phyloP scores from a whole-genome alignment of 2,888 invertebrate genomes.

The Agrotis exclamationis region DNA sequence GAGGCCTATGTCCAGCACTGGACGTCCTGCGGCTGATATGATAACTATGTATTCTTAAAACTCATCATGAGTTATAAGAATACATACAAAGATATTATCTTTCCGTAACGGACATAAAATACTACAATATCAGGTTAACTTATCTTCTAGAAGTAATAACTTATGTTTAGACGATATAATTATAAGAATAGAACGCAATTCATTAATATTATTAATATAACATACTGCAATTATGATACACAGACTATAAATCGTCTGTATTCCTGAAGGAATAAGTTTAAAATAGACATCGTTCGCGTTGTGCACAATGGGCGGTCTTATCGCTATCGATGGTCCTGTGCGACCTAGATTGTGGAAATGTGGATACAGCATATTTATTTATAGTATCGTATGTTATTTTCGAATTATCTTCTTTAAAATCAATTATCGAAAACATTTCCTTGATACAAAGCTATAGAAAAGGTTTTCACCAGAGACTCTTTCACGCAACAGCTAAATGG shows the following conservation, averaged over 20 bases:
- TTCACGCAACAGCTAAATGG: too few species aligned
- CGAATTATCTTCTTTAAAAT: not conserved
- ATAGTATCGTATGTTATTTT: slow-evolving; percentile 10
- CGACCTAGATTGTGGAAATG: slow-evolving; percentile 29
- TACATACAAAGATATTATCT: too few species aligned
- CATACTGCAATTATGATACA: slow-evolving; percentile 15
- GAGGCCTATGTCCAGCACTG: too few species aligned
- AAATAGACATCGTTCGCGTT: slow-evolving; percentile 12
- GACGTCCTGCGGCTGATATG: too few species aligned
- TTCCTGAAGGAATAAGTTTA: slow-evolving; percentile 6
- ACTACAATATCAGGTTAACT: slow-evolving; percentile 14
- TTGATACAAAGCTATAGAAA: not conserved
- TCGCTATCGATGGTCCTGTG: slow-evolving; percentile 17
- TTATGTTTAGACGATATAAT: slow-evolving; percentile 16
- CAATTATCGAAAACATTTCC: not conserved
- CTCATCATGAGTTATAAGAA: too few species aligned
- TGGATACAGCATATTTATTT: slow-evolving; percentile 11
- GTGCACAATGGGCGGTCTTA: slow-evolving; percentile 22
- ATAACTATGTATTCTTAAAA: too few species aligned
- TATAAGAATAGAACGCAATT: slow-evolving; percentile 25
- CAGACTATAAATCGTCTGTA: not conserved
- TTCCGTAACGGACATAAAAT: not conserved
- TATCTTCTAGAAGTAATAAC: slow-evolving; percentile 25
- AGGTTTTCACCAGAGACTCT: not conserved
- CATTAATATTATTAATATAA: slow-evolving; percentile 26